These are phyloP conservation scores for Zhengitettix transpicula DNA, from an alignment of 2,888 invertebrate genomes.

Conservation along the genomic window DNA sequence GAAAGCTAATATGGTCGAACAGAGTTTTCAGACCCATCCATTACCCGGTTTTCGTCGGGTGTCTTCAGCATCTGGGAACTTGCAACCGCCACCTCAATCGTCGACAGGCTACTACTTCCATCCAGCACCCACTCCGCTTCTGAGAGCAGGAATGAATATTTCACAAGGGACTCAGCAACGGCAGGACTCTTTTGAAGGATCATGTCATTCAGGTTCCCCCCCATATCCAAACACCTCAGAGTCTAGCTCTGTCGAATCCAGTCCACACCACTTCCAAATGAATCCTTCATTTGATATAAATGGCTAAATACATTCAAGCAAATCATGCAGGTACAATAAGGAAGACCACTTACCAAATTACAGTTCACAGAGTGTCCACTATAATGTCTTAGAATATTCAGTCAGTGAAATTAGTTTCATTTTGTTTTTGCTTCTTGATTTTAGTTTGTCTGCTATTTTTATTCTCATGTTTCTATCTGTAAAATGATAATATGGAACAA, in stretches of 20 bases:
- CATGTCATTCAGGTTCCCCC: neutral
- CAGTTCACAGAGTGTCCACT: too few species aligned
- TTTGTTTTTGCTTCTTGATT: too few species aligned
- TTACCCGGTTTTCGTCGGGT: constrained; percentile 10
- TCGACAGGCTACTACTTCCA: constrained; percentile 12
- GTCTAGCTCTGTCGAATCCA: neutral
- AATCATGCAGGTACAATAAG: too few species aligned
- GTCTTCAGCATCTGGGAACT: constrained; percentile 4
- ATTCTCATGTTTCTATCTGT: too few species aligned
- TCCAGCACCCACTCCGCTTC: constrained; percentile 11
- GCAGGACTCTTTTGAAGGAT: neutral
- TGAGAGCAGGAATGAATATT: constrained; percentile 10
- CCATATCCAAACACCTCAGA: neutral
- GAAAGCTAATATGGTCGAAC: neutral
- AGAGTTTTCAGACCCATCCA: neutral
- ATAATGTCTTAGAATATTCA: too few species aligned
- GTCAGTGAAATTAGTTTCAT: too few species aligned
- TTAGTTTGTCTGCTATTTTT: too few species aligned
- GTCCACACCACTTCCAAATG: neutral
- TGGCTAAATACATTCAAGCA: too few species aligned
- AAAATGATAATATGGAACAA: too few species aligned
- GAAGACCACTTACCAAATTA: too few species aligned
- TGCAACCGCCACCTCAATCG: constrained; percentile 1
- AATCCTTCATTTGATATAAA: too few species aligned
- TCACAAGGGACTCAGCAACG: neutral